Conservation (phyloP, 2,888 invertebrate genomes). For the Lasioglossum marginatum region DNA sequence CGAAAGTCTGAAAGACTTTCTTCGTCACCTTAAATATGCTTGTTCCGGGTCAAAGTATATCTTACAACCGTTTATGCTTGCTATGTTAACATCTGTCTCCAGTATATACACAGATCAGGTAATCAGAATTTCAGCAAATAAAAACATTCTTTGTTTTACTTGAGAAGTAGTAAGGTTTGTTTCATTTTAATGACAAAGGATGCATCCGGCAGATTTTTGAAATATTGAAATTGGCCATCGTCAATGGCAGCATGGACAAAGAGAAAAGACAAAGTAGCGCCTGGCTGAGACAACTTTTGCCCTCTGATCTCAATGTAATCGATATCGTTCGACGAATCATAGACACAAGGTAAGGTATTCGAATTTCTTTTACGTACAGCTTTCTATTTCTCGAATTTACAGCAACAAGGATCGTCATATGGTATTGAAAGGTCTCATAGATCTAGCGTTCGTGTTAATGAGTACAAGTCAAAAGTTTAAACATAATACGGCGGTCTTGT, state of each 20-base stretch:
- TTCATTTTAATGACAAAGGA: not conserved
- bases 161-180: not conserved
- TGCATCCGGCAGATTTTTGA: conserved; percentile 78
- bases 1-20: conserved; percentile 84
- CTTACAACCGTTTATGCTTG: conserved; percentile 88
- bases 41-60: conserved; percentile 86
- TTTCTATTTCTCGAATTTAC: not conserved
- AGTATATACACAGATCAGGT: conserved; percentile 85
- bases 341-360: conserved; percentile 83
- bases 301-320: conserved; percentile 81
- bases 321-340: conserved; percentile 84
- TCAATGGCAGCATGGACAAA: conserved; percentile 84
- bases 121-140: not conserved
- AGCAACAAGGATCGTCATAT: conserved; percentile 85
- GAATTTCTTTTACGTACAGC: not conserved
- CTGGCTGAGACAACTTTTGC: conserved; percentile 86
- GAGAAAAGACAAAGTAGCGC: conserved; percentile 84
- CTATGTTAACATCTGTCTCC: conserved; percentile 86
- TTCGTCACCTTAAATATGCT: conserved; percentile 85
- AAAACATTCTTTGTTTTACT: not conserved
- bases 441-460: conserved; percentile 85
- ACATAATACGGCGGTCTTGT: conserved; percentile 82
- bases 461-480: conserved; percentile 80
- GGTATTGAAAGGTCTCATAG: conserved; percentile 85
- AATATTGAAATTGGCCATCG: conserved; percentile 79